These are phyloP conservation scores for Ginglymostoma cirratum DNA, from an alignment of 2,113 vertebrate species.

Conservation along the genomic window DNA sequence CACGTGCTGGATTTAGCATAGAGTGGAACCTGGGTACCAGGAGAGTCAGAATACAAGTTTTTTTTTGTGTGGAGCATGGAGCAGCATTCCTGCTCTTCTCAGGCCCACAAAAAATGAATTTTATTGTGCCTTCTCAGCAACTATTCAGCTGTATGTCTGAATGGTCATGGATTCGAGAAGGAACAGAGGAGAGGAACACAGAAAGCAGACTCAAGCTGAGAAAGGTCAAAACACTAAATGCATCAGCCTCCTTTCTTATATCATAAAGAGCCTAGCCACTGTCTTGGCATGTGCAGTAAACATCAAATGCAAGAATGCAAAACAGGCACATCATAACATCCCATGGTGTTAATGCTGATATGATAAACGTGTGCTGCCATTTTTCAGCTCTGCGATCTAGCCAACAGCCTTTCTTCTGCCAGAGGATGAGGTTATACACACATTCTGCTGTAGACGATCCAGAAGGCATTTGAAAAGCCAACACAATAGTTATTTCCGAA, in stretches of 20 bases:
- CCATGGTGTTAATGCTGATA: no score
- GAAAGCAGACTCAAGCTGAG: background rate
- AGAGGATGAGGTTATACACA: no score
- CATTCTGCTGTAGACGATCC: background rate
- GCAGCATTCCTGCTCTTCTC: background rate
- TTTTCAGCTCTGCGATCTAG: background rate
- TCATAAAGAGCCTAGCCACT: no score
- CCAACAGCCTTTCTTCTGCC: background rate
- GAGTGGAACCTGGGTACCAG: background rate
- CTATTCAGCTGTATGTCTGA: background rate
- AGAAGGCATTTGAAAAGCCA: background rate
- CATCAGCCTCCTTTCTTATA: no score
- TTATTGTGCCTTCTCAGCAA: background rate
- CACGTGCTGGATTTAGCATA: no score
- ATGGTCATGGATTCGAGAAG: background rate
- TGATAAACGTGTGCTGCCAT: background rate
- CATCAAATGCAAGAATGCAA: no score
- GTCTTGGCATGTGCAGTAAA: no score
- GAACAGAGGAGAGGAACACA: background rate
- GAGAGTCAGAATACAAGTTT: background rate
- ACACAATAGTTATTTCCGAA: no score
- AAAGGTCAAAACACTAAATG: background rate
- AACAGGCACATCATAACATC: no score
- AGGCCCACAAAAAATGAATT: background rate
- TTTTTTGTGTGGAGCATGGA: background rate